These are phyloP conservation scores for Gasteruption jaculator DNA, from an alignment of 2,888 invertebrate genomes.

Conservation along the genomic window DNA sequence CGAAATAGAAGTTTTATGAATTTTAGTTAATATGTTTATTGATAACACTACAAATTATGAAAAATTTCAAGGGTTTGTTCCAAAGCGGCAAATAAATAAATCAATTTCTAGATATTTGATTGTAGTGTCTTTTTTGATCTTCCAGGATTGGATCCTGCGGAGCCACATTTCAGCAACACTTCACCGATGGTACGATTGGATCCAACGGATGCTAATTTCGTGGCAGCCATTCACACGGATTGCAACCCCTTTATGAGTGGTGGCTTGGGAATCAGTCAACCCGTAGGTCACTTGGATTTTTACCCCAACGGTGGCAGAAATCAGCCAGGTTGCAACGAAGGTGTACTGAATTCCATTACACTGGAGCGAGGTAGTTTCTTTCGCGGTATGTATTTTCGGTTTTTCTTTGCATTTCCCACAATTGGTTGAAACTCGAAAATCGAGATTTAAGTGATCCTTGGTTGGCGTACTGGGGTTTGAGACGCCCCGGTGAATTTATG, in stretches of 20 bases:
- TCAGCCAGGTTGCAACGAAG: slow-evolving; percentile 67
- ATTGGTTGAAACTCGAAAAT: too few species aligned
- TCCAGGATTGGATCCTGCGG: slow-evolving; percentile 79
- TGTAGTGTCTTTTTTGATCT: slow-evolving; percentile 24
- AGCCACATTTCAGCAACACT: slow-evolving; percentile 83
- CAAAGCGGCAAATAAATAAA: slow-evolving; percentile 17
- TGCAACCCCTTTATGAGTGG: slow-evolving; percentile 72
- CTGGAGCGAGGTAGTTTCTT: slow-evolving; percentile 62
- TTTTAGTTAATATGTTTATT: too few species aligned
- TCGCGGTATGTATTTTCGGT: slow-evolving; percentile 52
- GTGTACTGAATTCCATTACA: slow-evolving; percentile 62
- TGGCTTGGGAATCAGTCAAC: slow-evolving; percentile 75
- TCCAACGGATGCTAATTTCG: slow-evolving; percentile 79
- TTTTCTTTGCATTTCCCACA: too few species aligned
- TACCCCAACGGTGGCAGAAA: slow-evolving; percentile 85
- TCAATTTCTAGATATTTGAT: too few species aligned
- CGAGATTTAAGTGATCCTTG: too few species aligned
- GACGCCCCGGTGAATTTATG: too few species aligned
- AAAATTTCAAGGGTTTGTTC: too few species aligned
- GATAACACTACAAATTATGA: too few species aligned
- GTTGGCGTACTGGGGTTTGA: too few species aligned
- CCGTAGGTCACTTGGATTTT: slow-evolving; percentile 86
- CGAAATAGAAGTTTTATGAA: too few species aligned
- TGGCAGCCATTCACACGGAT: slow-evolving; percentile 88
- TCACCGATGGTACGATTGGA: slow-evolving; percentile 78